phyloP scores from a whole-genome alignment of 2,113 vertebrate genomes.

The Candoia aspera region DNA sequence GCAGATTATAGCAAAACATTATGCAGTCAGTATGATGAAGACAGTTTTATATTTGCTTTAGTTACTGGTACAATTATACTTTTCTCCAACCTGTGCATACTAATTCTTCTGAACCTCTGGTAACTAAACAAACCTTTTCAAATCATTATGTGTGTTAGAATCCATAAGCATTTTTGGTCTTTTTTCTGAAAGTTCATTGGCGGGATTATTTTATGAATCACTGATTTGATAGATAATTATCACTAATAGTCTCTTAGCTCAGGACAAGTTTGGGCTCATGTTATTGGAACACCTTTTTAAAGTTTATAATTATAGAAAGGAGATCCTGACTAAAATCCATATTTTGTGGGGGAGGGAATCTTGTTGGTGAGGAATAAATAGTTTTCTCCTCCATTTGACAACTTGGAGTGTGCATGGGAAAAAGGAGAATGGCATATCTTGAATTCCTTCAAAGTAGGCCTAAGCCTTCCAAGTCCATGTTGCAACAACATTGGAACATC shows the following conservation, averaged over 20 bases:
- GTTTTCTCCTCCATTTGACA: neutral
- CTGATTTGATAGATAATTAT: constrained; percentile 23
- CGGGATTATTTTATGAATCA: constrained; percentile 28
- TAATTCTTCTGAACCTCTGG: neutral
- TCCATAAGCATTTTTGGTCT: neutral
- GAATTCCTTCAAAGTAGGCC: neutral
- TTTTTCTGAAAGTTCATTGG: constrained; percentile 17
- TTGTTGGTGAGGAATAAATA: too few relatives aligned
- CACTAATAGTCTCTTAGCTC: constrained; percentile 31
- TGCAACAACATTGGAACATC: neutral
- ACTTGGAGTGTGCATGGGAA: neutral
- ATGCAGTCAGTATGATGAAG: constrained; percentile 12
- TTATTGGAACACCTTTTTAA: neutral
- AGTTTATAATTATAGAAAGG: too few relatives aligned
- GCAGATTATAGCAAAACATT: neutral
- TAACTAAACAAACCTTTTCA: neutral
- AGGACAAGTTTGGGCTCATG: neutral
- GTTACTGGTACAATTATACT: constrained; percentile 21
- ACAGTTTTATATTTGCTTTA: neutral
- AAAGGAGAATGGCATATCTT: neutral
- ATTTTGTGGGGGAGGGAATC: too few relatives aligned
- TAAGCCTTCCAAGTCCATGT: neutral
- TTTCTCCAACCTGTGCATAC: constrained; percentile 5
- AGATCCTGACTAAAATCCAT: too few relatives aligned
- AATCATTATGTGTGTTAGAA: neutral